Percentiles rank a stretch among this genome's conserved stretches.
phyloP scores from a whole-genome alignment of 1,140 invertebrate species.

The Carcinoscorpius rotundicauda region DNA sequence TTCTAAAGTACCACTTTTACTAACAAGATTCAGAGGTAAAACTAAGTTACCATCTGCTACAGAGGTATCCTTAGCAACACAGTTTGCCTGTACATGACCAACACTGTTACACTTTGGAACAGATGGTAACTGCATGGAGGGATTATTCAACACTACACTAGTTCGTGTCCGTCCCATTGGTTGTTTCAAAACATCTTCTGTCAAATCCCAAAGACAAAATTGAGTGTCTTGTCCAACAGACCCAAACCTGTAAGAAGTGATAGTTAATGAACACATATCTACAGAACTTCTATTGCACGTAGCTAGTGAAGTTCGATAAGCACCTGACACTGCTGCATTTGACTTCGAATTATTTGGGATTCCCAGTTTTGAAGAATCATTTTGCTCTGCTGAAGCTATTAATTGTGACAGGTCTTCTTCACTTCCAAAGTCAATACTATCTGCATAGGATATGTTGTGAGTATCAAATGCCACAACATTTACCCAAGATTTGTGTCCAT shows the following conservation, averaged over 20 bases:
- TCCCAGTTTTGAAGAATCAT: too few species aligned
- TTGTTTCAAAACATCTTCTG: slow-evolving; percentile 67
- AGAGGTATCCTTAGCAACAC: slow-evolving; percentile 17
- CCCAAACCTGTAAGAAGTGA: slow-evolving; percentile 45
- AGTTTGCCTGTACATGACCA: slow-evolving; percentile 19
- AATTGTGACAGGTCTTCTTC: slow-evolving; percentile 34
- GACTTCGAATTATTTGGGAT: too few species aligned
- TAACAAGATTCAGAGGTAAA: slow-evolving; percentile 9
- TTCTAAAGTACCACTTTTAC: slow-evolving; percentile 25
- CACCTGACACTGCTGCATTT: too few species aligned
- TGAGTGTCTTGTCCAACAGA: slow-evolving; percentile 97
- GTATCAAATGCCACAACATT: slow-evolving; percentile 94
- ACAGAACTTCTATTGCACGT: slow-evolving; percentile 24
- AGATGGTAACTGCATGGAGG: slow-evolving; percentile 16
- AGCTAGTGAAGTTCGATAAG: not conserved
- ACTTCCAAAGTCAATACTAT: slow-evolving; percentile 20
- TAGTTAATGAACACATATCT: slow-evolving; percentile 18
- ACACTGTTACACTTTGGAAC: slow-evolving; percentile 20
- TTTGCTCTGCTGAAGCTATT: slow-evolving; percentile 35
- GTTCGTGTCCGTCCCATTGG: slow-evolving; percentile 29
- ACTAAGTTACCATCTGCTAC: slow-evolving; percentile 17
- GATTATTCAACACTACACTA: slow-evolving; percentile 24
- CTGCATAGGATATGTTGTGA: slow-evolving; percentile 53
- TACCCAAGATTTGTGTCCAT: slow-evolving; percentile 90
- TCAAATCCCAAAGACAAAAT: slow-evolving; percentile 96